A percentile compares a stretch with the other conserved stretches of the same genome.
Conservation (phyloP, 30 jellyfish, hydroid and myxozoan species). For the Aurelia aurita region DNA sequence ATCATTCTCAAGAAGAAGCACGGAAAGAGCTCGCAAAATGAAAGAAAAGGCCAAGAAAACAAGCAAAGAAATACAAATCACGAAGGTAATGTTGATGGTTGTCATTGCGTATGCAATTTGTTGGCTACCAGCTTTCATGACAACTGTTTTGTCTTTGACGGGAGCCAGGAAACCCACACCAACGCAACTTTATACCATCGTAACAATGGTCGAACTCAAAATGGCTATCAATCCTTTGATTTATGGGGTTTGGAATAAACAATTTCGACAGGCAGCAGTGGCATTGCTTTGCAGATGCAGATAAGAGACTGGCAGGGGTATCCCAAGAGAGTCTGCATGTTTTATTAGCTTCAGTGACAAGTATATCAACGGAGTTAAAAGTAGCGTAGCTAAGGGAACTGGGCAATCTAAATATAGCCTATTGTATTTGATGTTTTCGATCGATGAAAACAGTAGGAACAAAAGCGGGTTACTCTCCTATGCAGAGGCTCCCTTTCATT, state of each 20-base stretch:
- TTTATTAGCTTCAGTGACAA: too few species aligned
- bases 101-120: slow-evolving; percentile 74
- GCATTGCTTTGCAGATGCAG: too few species aligned
- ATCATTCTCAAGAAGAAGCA: neutral
- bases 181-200: slow-evolving; percentile 4
- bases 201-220: slow-evolving; percentile 74
- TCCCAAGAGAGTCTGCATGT: too few species aligned
- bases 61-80: slow-evolving; percentile 54
- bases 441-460: too few species aligned
- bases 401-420: too few species aligned
- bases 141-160: slow-evolving; percentile 42
- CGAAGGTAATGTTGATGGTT: slow-evolving; percentile 66
- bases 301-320: too few species aligned
- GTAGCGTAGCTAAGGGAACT: too few species aligned
- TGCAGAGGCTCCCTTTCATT: too few species aligned
- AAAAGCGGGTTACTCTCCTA: too few species aligned
- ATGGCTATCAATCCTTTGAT: slow-evolving; percentile 76
- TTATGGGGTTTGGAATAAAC: slow-evolving; percentile 71
- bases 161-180: slow-evolving; percentile 1
- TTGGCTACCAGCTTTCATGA: slow-evolving; percentile 81
- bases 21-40: neutral
- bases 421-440: too few species aligned
- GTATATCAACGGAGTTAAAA: too few species aligned
- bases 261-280: slow-evolving; percentile 47
- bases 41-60: neutral